Conservation (phyloP, 1,140 invertebrate genomes). For the Tetramorium parvispinum region DNA sequence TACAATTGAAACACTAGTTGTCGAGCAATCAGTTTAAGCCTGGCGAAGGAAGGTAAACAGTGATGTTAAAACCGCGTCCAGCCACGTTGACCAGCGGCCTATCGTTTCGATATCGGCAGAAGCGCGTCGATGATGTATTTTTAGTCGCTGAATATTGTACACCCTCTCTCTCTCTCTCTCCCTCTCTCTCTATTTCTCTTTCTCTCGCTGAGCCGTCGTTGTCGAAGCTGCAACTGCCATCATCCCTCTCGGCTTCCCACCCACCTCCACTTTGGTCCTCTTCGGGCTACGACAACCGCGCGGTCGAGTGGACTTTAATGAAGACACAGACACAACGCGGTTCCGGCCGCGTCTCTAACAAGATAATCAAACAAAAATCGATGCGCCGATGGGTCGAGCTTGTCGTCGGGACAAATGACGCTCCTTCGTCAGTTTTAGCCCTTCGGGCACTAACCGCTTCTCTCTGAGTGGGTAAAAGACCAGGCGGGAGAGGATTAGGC, state of each 20-base stretch:
- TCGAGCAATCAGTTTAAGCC: constrained; percentile 40
- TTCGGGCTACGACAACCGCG: constrained; percentile 15
- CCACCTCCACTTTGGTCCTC: not conserved
- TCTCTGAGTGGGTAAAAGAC: constrained; percentile 13
- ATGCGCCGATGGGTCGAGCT: constrained; percentile 22
- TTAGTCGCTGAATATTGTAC: constrained; percentile 52
- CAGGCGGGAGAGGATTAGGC: not conserved
- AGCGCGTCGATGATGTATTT: constrained; percentile 48
- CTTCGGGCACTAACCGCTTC: constrained; percentile 25
- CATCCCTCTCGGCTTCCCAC: not conserved
- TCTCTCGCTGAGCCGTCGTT: not conserved
- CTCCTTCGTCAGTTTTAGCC: constrained; percentile 24
- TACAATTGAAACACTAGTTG: constrained; percentile 37
- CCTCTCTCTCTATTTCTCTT: not conserved
- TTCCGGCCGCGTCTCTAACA: constrained; percentile 48
- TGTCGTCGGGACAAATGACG: constrained; percentile 27
- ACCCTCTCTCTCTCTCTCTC: not conserved
- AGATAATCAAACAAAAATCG: constrained; percentile 63
- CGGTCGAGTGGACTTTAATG: constrained; percentile 57
- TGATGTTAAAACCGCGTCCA: constrained; percentile 23
- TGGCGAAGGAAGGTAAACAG: constrained; percentile 29
- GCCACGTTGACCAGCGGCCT: not conserved
- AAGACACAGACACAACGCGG: constrained; percentile 49
- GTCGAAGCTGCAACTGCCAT: constrained; percentile 21
- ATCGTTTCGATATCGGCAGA: constrained; percentile 24